Percentiles rank a stretch among this genome's conserved stretches.
Conservation (phyloP, 2,888 invertebrate species). For the Philonicus albiceps region DNA sequence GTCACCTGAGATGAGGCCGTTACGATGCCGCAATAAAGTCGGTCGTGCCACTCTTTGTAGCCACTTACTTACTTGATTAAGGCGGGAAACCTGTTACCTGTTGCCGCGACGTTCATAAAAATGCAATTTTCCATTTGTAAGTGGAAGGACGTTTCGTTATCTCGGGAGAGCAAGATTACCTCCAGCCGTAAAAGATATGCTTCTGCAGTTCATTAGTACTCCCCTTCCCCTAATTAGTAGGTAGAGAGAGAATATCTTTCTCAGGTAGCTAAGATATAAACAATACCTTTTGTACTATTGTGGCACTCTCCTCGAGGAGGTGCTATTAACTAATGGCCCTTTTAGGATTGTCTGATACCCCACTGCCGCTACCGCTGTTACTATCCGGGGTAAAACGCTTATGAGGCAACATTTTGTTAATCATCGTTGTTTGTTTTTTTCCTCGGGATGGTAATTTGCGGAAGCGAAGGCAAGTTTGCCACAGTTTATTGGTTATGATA, state of each 20-base stretch:
- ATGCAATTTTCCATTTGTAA: conserved; percentile 15
- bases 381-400: neutral
- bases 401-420: neutral
- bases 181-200: neutral
- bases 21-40: neutral
- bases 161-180: neutral
- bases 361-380: neutral
- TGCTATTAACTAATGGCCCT: neutral
- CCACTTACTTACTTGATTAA: conserved; percentile 3
- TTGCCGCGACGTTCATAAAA: neutral
- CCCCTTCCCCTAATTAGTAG: neutral
- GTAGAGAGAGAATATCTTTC: neutral
- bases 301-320: neutral
- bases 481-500: neutral
- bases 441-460: neutral
- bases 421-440: neutral
- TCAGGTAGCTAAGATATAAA: neutral
- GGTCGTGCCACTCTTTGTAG: neutral
- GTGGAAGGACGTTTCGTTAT: neutral
- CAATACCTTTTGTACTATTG: neutral
- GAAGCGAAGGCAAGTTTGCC: neutral
- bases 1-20: neutral
- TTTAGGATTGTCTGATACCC: neutral
- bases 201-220: neutral
- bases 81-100: neutral